A percentile compares a stretch with the other conserved stretches of the same genome.
Evolutionary conservation across 2,888 invertebrate species (phyloP).

Genomic region (Eristalinus sepulchralis): DNA sequence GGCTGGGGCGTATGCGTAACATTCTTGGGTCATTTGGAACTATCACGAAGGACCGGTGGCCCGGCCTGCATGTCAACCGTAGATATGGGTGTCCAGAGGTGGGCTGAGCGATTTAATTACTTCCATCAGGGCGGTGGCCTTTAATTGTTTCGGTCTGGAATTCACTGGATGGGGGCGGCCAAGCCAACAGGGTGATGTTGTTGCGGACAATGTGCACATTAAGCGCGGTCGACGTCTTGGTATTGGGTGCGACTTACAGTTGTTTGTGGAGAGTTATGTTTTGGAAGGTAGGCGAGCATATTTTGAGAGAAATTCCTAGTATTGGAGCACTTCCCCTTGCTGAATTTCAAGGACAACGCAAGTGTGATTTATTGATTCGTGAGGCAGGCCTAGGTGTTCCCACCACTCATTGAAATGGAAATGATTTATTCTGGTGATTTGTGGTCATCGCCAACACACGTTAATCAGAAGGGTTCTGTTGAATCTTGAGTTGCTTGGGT

Average conservation of each 20-base stretch:
- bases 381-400: no score
- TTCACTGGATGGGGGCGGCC: neutral
- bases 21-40: neutral
- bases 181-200: neutral
- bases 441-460: no score
- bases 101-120: neutral
- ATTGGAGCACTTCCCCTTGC: no score
- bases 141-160: neutral
- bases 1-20: neutral
- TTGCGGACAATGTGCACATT: neutral
- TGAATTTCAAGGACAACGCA: no score
- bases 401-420: no score
- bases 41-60: neutral
- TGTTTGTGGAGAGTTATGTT: neutral
- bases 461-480: no score
- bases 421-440: no score
- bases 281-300: no score
- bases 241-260: neutral
- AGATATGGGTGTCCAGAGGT: neutral
- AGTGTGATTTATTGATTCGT: no score
- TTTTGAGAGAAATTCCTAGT: no score
- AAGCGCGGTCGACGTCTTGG: neutral
- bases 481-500: no score
- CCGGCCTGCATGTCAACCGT: neutral
- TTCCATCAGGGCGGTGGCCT: neutral